These are phyloP conservation scores for Drosophila robusta DNA, from an alignment of 2,888 invertebrate genomes.

Conservation along the genomic window DNA sequence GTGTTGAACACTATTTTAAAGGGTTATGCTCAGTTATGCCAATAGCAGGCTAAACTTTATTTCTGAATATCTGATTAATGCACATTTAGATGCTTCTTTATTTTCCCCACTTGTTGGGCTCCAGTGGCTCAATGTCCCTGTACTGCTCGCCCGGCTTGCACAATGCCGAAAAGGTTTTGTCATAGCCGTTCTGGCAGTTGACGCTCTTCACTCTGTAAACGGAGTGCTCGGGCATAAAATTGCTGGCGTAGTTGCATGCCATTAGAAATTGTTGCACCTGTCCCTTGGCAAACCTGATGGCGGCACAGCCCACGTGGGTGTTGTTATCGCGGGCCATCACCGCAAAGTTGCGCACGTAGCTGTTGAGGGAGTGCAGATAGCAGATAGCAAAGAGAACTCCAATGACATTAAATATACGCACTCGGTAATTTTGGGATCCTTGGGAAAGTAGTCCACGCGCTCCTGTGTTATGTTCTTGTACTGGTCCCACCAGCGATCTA, in stretches of 20 bases:
- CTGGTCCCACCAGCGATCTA: constrained; percentile 65
- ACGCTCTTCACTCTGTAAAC: constrained; percentile 49
- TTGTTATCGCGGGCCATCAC: constrained; percentile 67
- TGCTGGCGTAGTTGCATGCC: constrained; percentile 67
- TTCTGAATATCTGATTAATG: constrained; percentile 12
- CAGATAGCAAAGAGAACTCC: neutral
- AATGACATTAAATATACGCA: constrained; percentile 25
- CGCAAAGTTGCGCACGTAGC: constrained; percentile 62
- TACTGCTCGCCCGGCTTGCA: constrained; percentile 60
- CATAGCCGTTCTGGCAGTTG: constrained; percentile 55
- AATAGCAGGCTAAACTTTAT: constrained; percentile 21
- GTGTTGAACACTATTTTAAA: constrained; percentile 9
- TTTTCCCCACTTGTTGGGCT: constrained; percentile 26
- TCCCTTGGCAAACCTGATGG: constrained; percentile 33
- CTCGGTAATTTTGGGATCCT: constrained; percentile 45
- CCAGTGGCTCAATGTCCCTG: constrained; percentile 30
- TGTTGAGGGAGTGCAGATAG: constrained; percentile 13
- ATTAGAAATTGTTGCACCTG: constrained; percentile 47
- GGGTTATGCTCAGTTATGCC: constrained; percentile 5
- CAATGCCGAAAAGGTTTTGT: constrained; percentile 36
- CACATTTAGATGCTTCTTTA: neutral
- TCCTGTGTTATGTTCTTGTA: constrained; percentile 38
- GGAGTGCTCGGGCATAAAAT: constrained; percentile 40
- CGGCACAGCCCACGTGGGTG: constrained; percentile 66
- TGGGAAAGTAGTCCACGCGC: constrained; percentile 48